Evolutionary conservation across 2,113 vertebrate genomes (phyloP), one percentile per base, ranked within the genome.

Genomic region (Sterna hirundo): DNA sequence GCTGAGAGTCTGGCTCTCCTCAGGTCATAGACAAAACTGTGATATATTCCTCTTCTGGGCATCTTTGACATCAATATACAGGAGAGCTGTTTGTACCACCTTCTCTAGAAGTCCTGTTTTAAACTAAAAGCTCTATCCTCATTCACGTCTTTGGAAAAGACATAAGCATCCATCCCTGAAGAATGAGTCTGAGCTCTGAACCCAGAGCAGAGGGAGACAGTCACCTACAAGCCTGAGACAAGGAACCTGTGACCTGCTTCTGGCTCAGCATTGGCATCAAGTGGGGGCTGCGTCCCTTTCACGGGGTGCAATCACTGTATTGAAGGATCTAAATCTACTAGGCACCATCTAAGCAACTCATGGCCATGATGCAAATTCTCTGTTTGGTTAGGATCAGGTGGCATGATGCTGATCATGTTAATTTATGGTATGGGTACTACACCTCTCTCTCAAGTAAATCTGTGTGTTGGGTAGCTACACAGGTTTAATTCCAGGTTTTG

Each of bases 271-370:
- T 0, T 7, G 14, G 6, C 47, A 34, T 8, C 68, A 52, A 13
- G 21, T 4, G 15, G 6, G 27, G 15, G 8, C 25, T 91, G 10
- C 5, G 60, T 20, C 9, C 15, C 5, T 32, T 57, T 42, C 4
- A 5, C 9, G 11, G 1, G 0, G 0, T 44, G 26, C 10, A 20
- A 10, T 5, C 38, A 16, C 18, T 34, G 5, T 6, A 2, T 1
- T 6, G 23, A 68, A 34, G 36, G 14, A 42, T 11, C 12, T 65
- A 62, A 49, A 34, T 47, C 51, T 52, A 3, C 23, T 40, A 42
- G 11, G 13, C 29, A 13, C 5, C 8, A 4, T 32, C 9, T 0
- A 52, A 18, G 9, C 4, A 5, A 27, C 17, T 36, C 14, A 27
- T 30, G 13, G 10, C 6, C 12, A 2, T 15, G 16, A 25, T 30